Evolutionary conservation across 2,113 vertebrate genomes (phyloP).

Genomic region (Phainopepla nitens): DNA sequence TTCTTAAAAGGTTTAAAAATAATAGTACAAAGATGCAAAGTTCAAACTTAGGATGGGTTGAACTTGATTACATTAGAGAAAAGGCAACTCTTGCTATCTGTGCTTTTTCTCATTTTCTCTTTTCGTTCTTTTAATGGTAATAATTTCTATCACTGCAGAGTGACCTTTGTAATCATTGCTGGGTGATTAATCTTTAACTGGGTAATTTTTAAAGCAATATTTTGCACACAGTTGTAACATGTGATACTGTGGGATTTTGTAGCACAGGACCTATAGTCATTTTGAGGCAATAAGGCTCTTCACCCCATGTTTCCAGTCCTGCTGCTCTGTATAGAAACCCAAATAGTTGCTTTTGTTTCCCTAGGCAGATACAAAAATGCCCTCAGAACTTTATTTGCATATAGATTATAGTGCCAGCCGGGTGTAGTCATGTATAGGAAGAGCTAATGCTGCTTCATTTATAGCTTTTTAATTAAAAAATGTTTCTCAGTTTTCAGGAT

Average conservation of each 20-base stretch:
- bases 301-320: not conserved
- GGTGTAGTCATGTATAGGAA: slow-evolving; percentile 28
- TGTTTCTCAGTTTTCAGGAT: not conserved
- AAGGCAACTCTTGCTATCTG: not conserved
- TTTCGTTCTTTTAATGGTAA: not conserved
- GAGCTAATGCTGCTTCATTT: slow-evolving; percentile 24
- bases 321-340: not conserved
- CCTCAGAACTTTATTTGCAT: slow-evolving; percentile 49
- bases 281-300: not conserved
- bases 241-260: not conserved
- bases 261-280: not conserved
- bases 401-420: not conserved
- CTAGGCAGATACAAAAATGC: slow-evolving; percentile 16
- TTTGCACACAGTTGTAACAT: not conserved
- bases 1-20: not conserved
- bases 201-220: slow-evolving; percentile 47
- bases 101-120: not conserved
- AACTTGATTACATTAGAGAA: not conserved
- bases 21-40: not conserved
- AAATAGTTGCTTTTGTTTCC: not conserved
- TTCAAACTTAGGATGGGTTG: not conserved
- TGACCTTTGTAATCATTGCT: slow-evolving; percentile 55
- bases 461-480: slow-evolving; percentile 46
- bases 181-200: slow-evolving; percentile 59
- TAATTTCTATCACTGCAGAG: slow-evolving; percentile 37